A percentile compares a stretch with the other conserved stretches of the same genome.
phyloP scores from a whole-genome alignment of 2,797 vertebrate species.

The Hyperoplus lanceolatus region DNA sequence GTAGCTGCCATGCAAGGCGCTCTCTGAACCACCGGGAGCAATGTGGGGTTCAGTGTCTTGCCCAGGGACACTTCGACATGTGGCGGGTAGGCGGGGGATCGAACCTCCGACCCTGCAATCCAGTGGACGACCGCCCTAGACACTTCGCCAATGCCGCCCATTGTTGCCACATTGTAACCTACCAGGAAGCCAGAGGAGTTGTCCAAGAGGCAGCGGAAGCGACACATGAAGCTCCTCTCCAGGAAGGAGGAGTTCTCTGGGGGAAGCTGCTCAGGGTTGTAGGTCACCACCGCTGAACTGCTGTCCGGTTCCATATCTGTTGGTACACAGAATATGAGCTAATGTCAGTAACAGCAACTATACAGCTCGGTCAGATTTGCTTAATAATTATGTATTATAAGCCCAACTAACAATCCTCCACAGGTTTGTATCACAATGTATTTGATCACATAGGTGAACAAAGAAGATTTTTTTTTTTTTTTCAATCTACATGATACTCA shows the following conservation, averaged over 20 bases:
- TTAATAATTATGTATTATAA: no score
- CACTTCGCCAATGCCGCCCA: no score
- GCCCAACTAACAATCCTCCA: background rate
- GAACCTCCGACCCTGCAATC: no score
- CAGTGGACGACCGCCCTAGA: no score
- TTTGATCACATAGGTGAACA: no score
- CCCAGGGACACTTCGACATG: no score
- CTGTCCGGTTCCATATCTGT: conserved; percentile 74
- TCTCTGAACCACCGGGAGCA: no score
- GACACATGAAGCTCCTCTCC: conserved; percentile 89
- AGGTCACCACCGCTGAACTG: conserved; percentile 61
- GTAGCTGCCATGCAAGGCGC: no score
- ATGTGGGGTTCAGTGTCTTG: no score
- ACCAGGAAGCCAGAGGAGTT: conserved; percentile 91
- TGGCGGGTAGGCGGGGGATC: no score
- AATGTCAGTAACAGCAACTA: background rate
- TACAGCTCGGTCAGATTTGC: background rate
- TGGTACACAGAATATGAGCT: background rate
- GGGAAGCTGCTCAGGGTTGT: conserved; percentile 73
- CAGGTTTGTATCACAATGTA: background rate
- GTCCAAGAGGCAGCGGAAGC: conserved; percentile 90
- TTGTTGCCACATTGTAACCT: conserved; percentile 4
- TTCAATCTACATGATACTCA: no score
- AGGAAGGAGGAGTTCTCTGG: conserved; percentile 81
- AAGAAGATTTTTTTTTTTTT: no score